These are phyloP conservation scores for Enteromius paludinosus DNA, from an alignment of 2,797 vertebrate genomes.

Conservation along the genomic window DNA sequence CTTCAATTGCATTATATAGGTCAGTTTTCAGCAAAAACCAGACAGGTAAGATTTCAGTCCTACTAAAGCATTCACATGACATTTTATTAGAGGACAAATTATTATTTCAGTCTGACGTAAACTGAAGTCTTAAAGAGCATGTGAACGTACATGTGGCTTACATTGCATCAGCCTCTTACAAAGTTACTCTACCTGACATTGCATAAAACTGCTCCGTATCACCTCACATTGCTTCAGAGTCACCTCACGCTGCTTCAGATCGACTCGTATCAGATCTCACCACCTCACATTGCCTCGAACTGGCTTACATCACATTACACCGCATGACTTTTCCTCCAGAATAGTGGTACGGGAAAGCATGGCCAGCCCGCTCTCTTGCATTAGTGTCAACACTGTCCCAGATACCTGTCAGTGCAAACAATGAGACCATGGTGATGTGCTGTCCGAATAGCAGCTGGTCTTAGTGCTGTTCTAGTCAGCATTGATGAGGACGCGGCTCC, in stretches of 20 bases:
- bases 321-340: slow-evolving; percentile 15
- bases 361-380: slow-evolving; percentile 1
- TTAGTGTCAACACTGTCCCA: slow-evolving; percentile 28
- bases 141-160: not conserved
- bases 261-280: not conserved
- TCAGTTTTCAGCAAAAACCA: not conserved
- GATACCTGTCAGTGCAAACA: slow-evolving; percentile 32
- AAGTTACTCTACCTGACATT: not conserved
- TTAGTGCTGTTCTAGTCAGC: slow-evolving; percentile 8
- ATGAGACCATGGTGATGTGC: slow-evolving; percentile 14
- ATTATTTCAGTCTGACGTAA: not conserved
- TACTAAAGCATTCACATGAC: not conserved
- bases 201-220: not conserved
- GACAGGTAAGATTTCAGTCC: not conserved
- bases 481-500: not conserved
- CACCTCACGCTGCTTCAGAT: not conserved
- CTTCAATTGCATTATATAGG: not conserved
- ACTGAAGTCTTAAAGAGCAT: not conserved
- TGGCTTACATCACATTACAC: slow-evolving; percentile 12
- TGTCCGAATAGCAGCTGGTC: slow-evolving; percentile 12
- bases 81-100: not conserved
- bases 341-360: not conserved
- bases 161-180: not conserved
- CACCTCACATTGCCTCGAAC: slow-evolving; percentile 8
- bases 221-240: slow-evolving; percentile 8